Percentiles rank a stretch among this genome's conserved stretches.
Conservation (phyloP, 2,113 vertebrate genomes). For the Capra hircus region DNA sequence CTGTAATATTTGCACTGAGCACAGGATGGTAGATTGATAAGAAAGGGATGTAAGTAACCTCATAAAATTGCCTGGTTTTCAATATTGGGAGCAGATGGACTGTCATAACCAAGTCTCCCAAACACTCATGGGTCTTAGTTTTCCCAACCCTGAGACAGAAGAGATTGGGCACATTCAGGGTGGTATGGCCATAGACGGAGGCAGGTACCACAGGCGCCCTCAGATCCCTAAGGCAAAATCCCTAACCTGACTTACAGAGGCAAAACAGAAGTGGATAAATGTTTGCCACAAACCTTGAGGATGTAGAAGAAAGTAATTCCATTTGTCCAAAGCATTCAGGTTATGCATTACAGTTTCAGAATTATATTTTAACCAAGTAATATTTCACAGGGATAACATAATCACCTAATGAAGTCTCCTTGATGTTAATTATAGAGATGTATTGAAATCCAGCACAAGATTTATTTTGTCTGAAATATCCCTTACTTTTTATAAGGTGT, state of each 20-base stretch:
- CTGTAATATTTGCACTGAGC: not conserved
- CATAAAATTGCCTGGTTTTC: not conserved
- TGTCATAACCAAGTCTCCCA: not conserved
- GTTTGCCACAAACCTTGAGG: not conserved
- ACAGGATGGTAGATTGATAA: not conserved
- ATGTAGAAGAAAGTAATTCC: not conserved
- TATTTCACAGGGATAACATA: constrained; percentile 37
- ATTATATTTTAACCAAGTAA: constrained; percentile 23
- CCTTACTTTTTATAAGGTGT: not conserved
- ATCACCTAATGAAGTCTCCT: constrained; percentile 7
- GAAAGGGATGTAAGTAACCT: not conserved
- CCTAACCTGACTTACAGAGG: not conserved
- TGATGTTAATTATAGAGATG: constrained; percentile 29
- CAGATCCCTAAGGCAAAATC: not conserved
- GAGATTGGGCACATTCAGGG: not conserved
- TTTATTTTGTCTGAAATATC: constrained; percentile 38
- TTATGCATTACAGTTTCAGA: constrained; percentile 10
- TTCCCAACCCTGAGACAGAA: not conserved
- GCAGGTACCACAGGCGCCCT: rapidly evolving
- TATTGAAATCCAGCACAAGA: constrained; percentile 28
- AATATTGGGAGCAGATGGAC: not conserved
- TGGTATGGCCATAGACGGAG: not conserved
- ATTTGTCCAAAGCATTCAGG: not conserved
- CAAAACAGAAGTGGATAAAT: not conserved
- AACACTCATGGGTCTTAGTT: not conserved